These are phyloP conservation scores for Anagyrus pseudococci DNA, from an alignment of 2,888 invertebrate species.

Conservation along the genomic window DNA sequence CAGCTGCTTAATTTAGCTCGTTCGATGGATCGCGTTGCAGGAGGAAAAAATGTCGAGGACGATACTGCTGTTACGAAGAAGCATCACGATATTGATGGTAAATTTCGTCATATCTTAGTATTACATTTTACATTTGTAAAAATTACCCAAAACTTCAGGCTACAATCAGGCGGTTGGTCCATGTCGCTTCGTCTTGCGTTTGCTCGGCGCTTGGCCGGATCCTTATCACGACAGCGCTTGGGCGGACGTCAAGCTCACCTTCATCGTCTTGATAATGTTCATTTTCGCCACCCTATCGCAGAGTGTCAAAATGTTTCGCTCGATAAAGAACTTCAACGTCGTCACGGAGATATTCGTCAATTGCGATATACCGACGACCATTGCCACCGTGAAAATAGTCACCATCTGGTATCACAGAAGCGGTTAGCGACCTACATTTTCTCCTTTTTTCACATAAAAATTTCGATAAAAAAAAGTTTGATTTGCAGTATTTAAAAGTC, in stretches of 20 bases:
- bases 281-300: slow-evolving; percentile 41
- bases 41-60: too few relatives aligned
- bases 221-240: slow-evolving; percentile 28
- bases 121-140: too few relatives aligned
- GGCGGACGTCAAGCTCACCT: not conserved
- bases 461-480: too few relatives aligned
- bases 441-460: too few relatives aligned
- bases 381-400: slow-evolving; percentile 43
- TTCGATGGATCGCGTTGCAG: too few relatives aligned
- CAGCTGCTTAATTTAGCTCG: too few relatives aligned
- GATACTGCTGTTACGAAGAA: too few relatives aligned
- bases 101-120: too few relatives aligned
- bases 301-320: slow-evolving; percentile 39
- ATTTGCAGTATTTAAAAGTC: too few relatives aligned
- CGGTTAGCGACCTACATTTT: too few relatives aligned
- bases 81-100: too few relatives aligned
- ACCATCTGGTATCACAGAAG: slow-evolving; percentile 43
- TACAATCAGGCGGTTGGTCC: slow-evolving; percentile 38
- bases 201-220: slow-evolving; percentile 45
- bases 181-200: slow-evolving; percentile 36
- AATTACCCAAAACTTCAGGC: slow-evolving; percentile 21
- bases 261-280: slow-evolving; percentile 10
- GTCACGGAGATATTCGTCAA: slow-evolving; percentile 44
- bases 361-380: slow-evolving; percentile 44
- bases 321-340: slow-evolving; percentile 42